Evolutionary conservation across 2,888 invertebrate species (phyloP).

Genomic region (Protodeltote pygarga): DNA sequence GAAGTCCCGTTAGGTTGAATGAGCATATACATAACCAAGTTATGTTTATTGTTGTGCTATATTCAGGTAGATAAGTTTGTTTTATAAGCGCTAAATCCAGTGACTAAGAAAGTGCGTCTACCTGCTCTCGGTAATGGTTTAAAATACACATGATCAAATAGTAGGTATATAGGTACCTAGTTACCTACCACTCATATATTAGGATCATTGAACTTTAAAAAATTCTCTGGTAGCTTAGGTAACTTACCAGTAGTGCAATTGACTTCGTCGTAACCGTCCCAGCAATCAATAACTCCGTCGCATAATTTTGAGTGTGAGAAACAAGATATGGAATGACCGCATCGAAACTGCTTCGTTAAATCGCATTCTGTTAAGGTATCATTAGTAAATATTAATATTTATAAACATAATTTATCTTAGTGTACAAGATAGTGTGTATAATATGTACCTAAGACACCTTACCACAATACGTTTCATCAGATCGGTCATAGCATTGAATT

Average conservation of each 20-base stretch:
- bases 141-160: too few species aligned
- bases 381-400: conserved; percentile 1
- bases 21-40: conserved; percentile 69
- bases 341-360: conserved; percentile 89
- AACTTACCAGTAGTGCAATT: conserved; percentile 89
- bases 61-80: too few species aligned
- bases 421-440: conserved; percentile 2
- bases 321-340: conserved; percentile 91
- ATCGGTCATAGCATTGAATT: conserved; percentile 91
- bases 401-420: background rate
- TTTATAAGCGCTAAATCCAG: too few species aligned
- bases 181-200: too few species aligned
- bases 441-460: conserved; percentile 55
- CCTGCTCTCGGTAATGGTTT: too few species aligned
- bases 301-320: conserved; percentile 89
- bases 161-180: too few species aligned
- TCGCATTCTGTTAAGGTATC: conserved; percentile 88
- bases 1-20: conserved; percentile 71
- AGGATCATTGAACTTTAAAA: conserved; percentile 30
- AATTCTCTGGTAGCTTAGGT: background rate
- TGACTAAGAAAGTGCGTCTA: too few species aligned
- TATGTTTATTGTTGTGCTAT: conserved; percentile 64
- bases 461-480: conserved; percentile 92
- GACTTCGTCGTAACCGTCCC: conserved; percentile 92
- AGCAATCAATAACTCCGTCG: conserved; percentile 91